Evolutionary conservation across 2,797 vertebrate species (phyloP).

Genomic region (Enoplosus armatus): DNA sequence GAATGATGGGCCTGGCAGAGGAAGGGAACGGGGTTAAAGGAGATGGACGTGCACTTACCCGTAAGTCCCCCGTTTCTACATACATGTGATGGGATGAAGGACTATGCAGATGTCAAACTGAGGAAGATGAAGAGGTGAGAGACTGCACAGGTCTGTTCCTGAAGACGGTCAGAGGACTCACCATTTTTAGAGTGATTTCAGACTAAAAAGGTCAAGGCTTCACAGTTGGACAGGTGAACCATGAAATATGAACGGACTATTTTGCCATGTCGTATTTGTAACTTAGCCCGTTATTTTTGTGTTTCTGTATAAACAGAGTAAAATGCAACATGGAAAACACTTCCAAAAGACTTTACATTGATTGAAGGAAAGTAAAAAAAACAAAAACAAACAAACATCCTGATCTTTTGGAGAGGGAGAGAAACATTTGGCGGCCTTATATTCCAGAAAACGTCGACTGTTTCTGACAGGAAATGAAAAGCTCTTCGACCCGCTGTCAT

Average conservation of each 20-base stretch:
- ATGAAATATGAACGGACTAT: constrained; percentile 59
- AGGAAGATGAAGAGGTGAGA: constrained; percentile 45
- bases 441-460: constrained; percentile 59
- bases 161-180: constrained; percentile 33
- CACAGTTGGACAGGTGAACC: constrained; percentile 49
- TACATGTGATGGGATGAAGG: constrained; percentile 53
- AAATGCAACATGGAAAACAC: constrained; percentile 45
- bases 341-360: constrained; percentile 62
- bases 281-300: constrained; percentile 70
- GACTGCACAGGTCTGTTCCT: constrained; percentile 33
- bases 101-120: constrained; percentile 51
- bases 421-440: constrained; percentile 76
- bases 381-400: constrained; percentile 18
- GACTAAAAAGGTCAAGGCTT: constrained; percentile 34
- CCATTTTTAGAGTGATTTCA: constrained; percentile 45
- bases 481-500: constrained; percentile 53
- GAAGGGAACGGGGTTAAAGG: constrained; percentile 35
- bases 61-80: constrained; percentile 45
- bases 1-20: constrained; percentile 11
- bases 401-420: constrained; percentile 49
- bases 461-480: constrained; percentile 65
- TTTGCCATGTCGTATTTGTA: constrained; percentile 69
- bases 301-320: constrained; percentile 66
- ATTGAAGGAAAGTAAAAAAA: constrained; percentile 43
- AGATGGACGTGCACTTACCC: constrained; percentile 58